Evolutionary conservation across 1,140 invertebrate genomes (phyloP), one percentile per base, ranked within the genome.

Genomic region (Heliconius hewitsoni): DNA sequence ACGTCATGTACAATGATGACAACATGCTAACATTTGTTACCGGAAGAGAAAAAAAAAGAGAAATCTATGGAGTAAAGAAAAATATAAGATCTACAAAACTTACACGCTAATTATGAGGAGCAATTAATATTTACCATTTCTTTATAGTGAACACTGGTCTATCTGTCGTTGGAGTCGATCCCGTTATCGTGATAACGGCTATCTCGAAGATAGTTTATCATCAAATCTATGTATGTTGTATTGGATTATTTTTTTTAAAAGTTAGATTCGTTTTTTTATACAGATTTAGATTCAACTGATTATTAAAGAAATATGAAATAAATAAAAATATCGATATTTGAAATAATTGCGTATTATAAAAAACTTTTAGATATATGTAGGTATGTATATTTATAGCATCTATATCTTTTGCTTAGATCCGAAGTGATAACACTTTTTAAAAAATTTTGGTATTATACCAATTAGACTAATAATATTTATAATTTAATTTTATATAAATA

Each of bases 61-160:
- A 66, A 30, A 66, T 27, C 11, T 27, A 66, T 0, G 11, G n/a
- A 27, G 9, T 11, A 66, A 30, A 66, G 13, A 66, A 30, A 27
- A 60, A 60, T 3, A 66, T 23, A 5, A 66, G 23, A 66, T 60
- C 60, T 66, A 66, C 60, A 76, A 30, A 42, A 76, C 74, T 66
- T 66, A 66, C 73, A 76, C 55, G 37, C 74, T 76, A 76, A 76
- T 76, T 76, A 52, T 66, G 55, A 76, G 60, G 16, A 76, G 11
- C 30, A 66, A 66, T 39, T 76, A 76, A 76, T 55, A 84, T 87
- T 85, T 79, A 89, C 88, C 85, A 86, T 88, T 89, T 86, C 84
- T 85, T 83, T 85, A 82, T 84, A 82, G 71, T 75, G 57, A 73
- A 81, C 81, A 81, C 80, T 75, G 71, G 82, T 81, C 78, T 85